Percentiles rank a stretch among this genome's conserved stretches.
phyloP scores from a whole-genome alignment of 2,888 invertebrate genomes.

The Lochmaea capreae region DNA sequence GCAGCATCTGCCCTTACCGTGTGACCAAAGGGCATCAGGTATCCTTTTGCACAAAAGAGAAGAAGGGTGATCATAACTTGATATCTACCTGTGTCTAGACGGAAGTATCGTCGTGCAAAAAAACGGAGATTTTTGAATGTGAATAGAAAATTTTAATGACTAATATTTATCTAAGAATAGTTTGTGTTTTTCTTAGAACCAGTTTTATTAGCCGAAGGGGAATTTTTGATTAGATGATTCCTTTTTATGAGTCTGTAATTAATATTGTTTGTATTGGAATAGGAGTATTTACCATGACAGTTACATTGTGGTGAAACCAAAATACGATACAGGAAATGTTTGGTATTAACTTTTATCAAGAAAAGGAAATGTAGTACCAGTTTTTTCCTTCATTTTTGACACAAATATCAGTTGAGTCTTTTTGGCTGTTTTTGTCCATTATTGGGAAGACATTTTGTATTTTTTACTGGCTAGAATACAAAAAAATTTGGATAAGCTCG shows the following conservation, averaged over 20 bases:
- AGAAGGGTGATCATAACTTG: conserved; percentile 17
- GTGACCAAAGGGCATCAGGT: conserved; percentile 56
- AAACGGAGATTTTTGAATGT: conserved; percentile 14
- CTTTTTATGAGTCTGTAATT: conserved; percentile 13
- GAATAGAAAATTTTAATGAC: conserved; percentile 25
- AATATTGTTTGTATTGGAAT: conserved; percentile 21
- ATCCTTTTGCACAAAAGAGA: conserved; percentile 21
- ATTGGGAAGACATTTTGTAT: too few species aligned
- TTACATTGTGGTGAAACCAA: neutral
- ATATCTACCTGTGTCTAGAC: conserved; percentile 44
- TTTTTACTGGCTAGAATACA: too few species aligned
- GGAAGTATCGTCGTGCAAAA: conserved; percentile 41
- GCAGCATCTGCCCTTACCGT: conserved; percentile 58
- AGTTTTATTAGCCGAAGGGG: conserved; percentile 21
- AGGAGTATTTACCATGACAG: neutral
- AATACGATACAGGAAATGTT: too few species aligned
- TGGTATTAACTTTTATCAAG: too few species aligned
- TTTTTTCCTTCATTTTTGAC: too few species aligned
- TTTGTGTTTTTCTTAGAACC: conserved; percentile 24
- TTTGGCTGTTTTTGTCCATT: too few species aligned
- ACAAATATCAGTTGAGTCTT: too few species aligned
- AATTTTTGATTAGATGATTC: conserved; percentile 12
- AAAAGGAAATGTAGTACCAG: too few species aligned
- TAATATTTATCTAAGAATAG: conserved; percentile 27
- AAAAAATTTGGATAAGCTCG: too few species aligned